These are phyloP conservation scores for Drusus annulatus DNA, from an alignment of 1,140 invertebrate genomes.

Conservation along the genomic window DNA sequence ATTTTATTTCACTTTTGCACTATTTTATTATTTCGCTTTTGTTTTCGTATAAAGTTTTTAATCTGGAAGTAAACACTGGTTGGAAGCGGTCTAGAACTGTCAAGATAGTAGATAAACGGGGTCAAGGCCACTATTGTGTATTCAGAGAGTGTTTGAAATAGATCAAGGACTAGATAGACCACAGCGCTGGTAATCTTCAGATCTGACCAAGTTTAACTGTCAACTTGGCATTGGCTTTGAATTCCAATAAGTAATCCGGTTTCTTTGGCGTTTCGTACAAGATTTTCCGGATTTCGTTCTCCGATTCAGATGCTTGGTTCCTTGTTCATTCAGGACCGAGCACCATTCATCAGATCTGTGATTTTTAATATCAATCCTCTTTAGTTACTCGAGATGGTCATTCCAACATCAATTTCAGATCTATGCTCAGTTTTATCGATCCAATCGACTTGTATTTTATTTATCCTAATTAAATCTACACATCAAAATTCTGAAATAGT, in stretches of 20 bases:
- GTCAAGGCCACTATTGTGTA: slow-evolving; percentile 11
- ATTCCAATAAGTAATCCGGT: background rate
- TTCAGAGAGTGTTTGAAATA: background rate
- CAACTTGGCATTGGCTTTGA: background rate
- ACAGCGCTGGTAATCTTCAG: background rate
- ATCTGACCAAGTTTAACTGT: background rate
- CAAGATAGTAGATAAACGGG: slow-evolving; percentile 26
- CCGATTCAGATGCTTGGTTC: background rate
- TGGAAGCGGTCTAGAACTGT: background rate
- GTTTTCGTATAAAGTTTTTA: background rate
- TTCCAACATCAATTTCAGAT: slow-evolving; percentile 5
- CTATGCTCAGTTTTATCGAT: background rate
- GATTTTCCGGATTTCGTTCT: background rate
- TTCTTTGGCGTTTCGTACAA: background rate
- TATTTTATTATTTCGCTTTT: background rate
- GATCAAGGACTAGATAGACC: slow-evolving; percentile 11
- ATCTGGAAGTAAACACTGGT: background rate
- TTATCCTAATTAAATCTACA: too few species aligned
- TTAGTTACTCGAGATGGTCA: background rate
- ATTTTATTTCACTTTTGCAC: background rate
- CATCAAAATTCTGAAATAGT: too few species aligned
- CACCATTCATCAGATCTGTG: background rate
- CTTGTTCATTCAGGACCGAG: background rate
- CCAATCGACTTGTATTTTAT: too few species aligned
- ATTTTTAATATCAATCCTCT: background rate